Percentiles rank a stretch among this genome's conserved stretches.
Conservation (phyloP, 1,140 invertebrate species). For the Trialeurodes vaporariorum region DNA sequence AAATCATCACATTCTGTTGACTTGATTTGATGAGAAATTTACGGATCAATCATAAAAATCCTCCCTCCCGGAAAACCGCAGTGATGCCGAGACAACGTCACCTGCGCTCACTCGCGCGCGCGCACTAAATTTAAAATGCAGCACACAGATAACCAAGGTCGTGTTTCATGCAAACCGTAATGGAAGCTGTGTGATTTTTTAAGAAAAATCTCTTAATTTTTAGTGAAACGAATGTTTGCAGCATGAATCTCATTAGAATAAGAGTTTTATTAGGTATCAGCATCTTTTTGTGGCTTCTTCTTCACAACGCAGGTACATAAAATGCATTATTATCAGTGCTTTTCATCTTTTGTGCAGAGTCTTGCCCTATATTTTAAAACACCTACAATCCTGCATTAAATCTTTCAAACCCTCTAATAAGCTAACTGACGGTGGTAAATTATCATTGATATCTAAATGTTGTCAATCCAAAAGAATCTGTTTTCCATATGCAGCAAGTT, state of each 20-base stretch:
- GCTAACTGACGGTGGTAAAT: too few species aligned
- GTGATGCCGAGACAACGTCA: not conserved
- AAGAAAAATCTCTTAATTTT: not conserved
- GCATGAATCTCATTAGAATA: not conserved
- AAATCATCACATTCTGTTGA: too few species aligned
- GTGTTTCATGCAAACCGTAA: not conserved
- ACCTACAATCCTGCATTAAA: too few species aligned
- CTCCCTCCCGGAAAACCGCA: not conserved
- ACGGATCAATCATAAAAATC: too few species aligned
- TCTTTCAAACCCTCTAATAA: too few species aligned
- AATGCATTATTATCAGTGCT: too few species aligned
- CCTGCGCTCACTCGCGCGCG: not conserved
- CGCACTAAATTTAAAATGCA: not conserved
- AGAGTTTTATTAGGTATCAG: not conserved
- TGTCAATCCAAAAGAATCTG: too few species aligned
- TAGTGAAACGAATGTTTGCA: not conserved
- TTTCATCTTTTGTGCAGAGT: too few species aligned
- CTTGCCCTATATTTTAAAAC: too few species aligned
- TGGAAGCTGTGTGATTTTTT: not conserved
- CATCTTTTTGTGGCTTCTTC: not conserved
- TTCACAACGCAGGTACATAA: not conserved
- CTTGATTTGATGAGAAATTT: too few species aligned
- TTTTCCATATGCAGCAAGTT: too few species aligned
- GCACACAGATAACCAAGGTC: not conserved
- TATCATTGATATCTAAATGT: too few species aligned